Evolutionary conservation across 2,797 vertebrate species (phyloP), one percentile per base, ranked within the genome.

Genomic region (Scleropages formosus): DNA sequence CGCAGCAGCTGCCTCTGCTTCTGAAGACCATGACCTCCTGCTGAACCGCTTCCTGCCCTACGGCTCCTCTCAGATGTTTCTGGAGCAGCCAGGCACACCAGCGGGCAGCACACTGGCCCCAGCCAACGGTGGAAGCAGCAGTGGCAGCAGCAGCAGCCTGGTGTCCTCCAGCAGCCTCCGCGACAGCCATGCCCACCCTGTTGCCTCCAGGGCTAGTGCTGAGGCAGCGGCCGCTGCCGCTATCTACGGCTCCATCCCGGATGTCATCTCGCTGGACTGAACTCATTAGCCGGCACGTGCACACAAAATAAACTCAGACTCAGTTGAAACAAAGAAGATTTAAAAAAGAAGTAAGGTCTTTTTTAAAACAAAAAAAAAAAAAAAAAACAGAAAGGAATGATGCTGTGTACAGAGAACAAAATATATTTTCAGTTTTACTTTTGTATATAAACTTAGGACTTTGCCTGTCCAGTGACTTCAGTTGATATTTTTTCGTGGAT

Each of bases 361-460:
- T 94, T 95, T 96, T 95, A 91, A 88, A 88, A 75, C 90, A 84
- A 84, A 82, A 94, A 90, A 82, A 88, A 86, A 88, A 88, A 84
- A 94, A 91, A 82, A 89, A 87, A 88, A 89, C 84, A 77, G 90
- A 86, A 85, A 90, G 80, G 83, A 86, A 93, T 91, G 87, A 90
- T 90, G 90, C 92, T 84, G 83, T 98, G 95, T 96, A 98, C 95
- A 99, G 96, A 98, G 95, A 98, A 97, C 95, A 96, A 95, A 97
- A 95, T 99, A 91, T 99, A 98, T 98, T 98, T 99, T 98, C 96
- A 95, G 94, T 96, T 95, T 96, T 95, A 98, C 95, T 97, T 98
- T 99, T 98, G 92, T 98, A 98, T 94, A 98, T 98, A 97, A 96
- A 97, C 94, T 91, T 94, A 93, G 95, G 94, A 96, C 95, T 78